Evolutionary conservation across 2,113 vertebrate genomes (phyloP), one percentile per base, ranked within the genome.

Genomic region (Arvicanthis niloticus): DNA sequence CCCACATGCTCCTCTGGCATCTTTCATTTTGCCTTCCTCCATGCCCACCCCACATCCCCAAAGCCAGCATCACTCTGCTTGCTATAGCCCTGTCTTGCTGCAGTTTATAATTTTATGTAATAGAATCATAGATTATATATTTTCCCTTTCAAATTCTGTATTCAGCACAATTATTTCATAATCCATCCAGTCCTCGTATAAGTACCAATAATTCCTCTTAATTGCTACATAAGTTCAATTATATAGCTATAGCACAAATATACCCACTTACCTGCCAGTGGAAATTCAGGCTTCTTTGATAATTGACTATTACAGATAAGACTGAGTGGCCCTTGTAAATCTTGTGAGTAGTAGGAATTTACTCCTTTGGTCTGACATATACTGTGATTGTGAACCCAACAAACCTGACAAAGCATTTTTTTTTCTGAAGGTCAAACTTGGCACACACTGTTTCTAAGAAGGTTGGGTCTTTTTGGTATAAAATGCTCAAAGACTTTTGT

Each of bases 41-140:
- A 37, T 1, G 2, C 0, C 10, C 1, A 67, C 3, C 42, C 82
- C 4, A 31, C 7, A 12, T 42, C 2, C 42, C 40, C 12, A 40
- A 37, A 60, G 70, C 17, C 67, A 42, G 6, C 42, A 62, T 15
- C 58, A 4, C 37, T 84, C 5, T 58, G 15, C 16, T 91, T 94
- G 84, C 37, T 62, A 11, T 93, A 16, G 56, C 19, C 89, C 45
- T 65, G 7, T 42, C 45, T 84, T 67, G 4, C 67, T 78, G 4
- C 84, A 95, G 78, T 90, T 68, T 70, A 89, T 19, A 92, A 9
- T 78, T 94, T 48, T 60, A 62, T 58, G 75, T 48, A 60, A 82
- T 68, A 31, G 53, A 88, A 93, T 92, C 40, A 92, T 16, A 73
- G 4, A 77, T 2, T 51, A 12, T 45, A 0, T 31, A 56, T 31